Conservation (phyloP, 2,113 vertebrate genomes). For the Bos javanicus region DNA sequence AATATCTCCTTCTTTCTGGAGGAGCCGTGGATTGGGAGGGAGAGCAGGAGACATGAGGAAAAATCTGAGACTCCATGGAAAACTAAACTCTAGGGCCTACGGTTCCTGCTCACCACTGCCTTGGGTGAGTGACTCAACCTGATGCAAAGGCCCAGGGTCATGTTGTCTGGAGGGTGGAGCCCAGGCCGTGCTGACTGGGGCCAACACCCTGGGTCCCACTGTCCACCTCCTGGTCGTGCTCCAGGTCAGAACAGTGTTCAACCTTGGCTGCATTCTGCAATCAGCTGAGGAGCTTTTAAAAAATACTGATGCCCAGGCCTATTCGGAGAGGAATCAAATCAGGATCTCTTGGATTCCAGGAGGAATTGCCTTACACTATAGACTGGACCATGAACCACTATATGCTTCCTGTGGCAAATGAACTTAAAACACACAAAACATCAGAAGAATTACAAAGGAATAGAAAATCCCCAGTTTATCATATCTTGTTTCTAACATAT, state of each 20-base stretch:
- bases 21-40: background rate
- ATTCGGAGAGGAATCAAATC: background rate
- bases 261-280: background rate
- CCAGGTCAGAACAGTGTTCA: background rate
- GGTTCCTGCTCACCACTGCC: background rate
- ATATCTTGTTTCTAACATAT: background rate
- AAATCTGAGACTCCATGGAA: background rate
- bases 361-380: background rate
- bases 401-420: background rate
- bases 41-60: background rate
- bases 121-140: background rate
- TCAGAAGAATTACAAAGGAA: background rate
- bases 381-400: background rate
- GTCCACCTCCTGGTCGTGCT: background rate
- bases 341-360: background rate
- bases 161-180: background rate
- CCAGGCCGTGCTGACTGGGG: fast-evolving
- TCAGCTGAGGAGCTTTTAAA: background rate
- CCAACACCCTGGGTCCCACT: background rate
- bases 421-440: background rate
- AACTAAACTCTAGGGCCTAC: background rate
- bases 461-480: background rate
- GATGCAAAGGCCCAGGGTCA: background rate
- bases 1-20: background rate
- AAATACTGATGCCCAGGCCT: background rate